These are phyloP conservation scores for Stegastes partitus DNA, from an alignment of 2,113 vertebrate species.

Conservation along the genomic window DNA sequence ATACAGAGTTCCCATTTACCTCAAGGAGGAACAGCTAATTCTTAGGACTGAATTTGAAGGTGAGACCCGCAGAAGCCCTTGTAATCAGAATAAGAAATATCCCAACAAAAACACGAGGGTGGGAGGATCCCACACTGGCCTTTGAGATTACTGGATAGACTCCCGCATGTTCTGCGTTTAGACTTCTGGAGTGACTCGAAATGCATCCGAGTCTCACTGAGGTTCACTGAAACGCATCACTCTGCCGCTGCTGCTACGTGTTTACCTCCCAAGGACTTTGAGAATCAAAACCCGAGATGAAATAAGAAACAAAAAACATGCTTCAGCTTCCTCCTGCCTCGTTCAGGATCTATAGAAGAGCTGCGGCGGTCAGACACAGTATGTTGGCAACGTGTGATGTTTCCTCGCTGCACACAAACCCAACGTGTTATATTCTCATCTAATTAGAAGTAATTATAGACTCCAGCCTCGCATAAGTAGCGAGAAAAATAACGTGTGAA, in stretches of 20 bases:
- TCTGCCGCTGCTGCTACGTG: background rate
- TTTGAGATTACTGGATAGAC: slow-evolving; percentile 27
- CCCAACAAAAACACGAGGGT: slow-evolving; percentile 15
- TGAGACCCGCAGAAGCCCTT: slow-evolving; percentile 64
- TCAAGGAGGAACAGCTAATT: slow-evolving; percentile 62
- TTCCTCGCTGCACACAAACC: too few species aligned
- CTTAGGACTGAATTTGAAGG: slow-evolving; percentile 64
- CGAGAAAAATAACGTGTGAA: background rate
- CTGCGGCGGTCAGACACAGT: background rate
- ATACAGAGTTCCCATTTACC: slow-evolving; percentile 69
- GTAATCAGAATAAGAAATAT: slow-evolving; percentile 63
- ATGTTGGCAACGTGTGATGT: too few species aligned
- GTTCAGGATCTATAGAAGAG: background rate
- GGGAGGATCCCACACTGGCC: slow-evolving; percentile 20
- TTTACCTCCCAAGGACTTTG: background rate
- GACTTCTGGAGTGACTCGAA: slow-evolving; percentile 7
- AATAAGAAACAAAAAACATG: background rate
- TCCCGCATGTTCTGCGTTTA: background rate
- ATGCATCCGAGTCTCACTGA: background rate
- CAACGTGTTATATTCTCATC: background rate
- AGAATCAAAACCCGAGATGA: slow-evolving; percentile 2
- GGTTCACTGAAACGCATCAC: background rate
- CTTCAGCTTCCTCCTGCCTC: background rate
- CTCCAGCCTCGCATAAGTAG: background rate
- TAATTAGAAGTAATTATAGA: slow-evolving; percentile 1